Evolutionary conservation across 2,888 invertebrate genomes (phyloP).

Genomic region (Celastrina argiolus): DNA sequence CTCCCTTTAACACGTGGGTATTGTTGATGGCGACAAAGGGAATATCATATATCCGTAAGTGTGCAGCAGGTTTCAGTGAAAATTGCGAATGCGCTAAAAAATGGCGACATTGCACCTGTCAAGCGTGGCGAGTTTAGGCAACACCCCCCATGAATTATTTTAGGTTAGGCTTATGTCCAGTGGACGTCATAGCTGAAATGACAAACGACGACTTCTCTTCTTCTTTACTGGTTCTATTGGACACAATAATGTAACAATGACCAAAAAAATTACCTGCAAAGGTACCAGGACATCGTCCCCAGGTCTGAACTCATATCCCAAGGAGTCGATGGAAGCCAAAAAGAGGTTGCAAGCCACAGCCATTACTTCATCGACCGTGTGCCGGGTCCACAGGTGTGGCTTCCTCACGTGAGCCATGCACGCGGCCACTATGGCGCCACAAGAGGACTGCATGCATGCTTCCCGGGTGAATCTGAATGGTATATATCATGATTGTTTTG

Average conservation of each 20-base stretch:
- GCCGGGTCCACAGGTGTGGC: constrained; percentile 77
- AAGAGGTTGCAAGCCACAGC: constrained; percentile 71
- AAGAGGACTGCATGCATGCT: constrained; percentile 70
- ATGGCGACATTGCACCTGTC: too few relatives aligned
- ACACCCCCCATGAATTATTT: too few relatives aligned
- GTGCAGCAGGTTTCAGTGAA: too few relatives aligned
- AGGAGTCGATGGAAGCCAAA: constrained; percentile 60
- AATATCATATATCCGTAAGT: too few relatives aligned
- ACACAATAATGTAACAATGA: background rate
- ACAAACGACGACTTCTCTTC: too few relatives aligned
- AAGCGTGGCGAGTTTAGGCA: too few relatives aligned
- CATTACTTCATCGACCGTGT: constrained; percentile 74
- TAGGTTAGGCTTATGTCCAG: too few relatives aligned
- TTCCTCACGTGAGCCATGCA: constrained; percentile 79
- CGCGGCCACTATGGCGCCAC: constrained; percentile 75
- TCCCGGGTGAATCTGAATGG: constrained; percentile 67
- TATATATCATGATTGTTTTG: background rate
- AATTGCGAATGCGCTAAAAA: too few relatives aligned
- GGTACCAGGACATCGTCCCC: constrained; percentile 76
- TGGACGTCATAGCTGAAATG: too few relatives aligned
- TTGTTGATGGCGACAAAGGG: too few relatives aligned
- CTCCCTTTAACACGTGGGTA: too few relatives aligned
- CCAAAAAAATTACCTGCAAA: constrained; percentile 46
- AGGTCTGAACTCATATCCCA: constrained; percentile 74
- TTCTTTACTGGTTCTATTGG: background rate